Base-by-base conservation (phyloP, 53 echinoderm and acorn worm species). In the Holothuria leucospilota region DNA sequence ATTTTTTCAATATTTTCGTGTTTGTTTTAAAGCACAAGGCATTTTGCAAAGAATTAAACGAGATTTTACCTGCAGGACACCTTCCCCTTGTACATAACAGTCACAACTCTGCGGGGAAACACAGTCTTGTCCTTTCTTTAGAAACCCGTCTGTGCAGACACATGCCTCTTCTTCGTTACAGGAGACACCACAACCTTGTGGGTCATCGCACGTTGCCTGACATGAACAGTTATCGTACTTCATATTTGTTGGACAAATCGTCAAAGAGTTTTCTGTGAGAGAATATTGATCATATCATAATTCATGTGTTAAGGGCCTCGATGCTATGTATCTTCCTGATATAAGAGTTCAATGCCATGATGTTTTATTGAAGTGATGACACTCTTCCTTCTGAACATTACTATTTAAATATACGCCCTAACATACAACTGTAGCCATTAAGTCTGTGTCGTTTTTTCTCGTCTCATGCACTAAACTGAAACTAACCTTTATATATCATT, bases 141-240 rank as follows among this genome's bases (percentile, higher is more conserved):
- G 29, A 58, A 80, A 80, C 39, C 80, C 80, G 6, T 80, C 80
- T 3, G 61, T 29, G 34, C 80, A 80, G 60, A 39, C 59, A 11
- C 80, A 80, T 4, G 61, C 10, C 20, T 80, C 20, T 34, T 34
- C 60, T 26, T 60, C 80, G 26, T 21, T 15, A 28, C 80, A 80
- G 29, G 61, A 29, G 21, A 21, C 16, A 2, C 29, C 34, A 15
- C 80, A 80, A 59, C 34, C 2, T 21, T 29, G 53, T 59, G 80
- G 80, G 5, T 61, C 34, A 21, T 58, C 60, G 28, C 80, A 80
- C 20, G 80, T 59, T 2, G 61, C 52, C 52, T 80, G 80, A 30
- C 59, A 80, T 24, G 80, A 80, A 20, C 80, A 80, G 56, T 56
- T 80, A 27, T 34, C 59, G 7, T 25, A 80, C 13, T 21, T 59